phyloP scores from a whole-genome alignment of 2,888 invertebrate species.

The Alentia gelatinosa region DNA sequence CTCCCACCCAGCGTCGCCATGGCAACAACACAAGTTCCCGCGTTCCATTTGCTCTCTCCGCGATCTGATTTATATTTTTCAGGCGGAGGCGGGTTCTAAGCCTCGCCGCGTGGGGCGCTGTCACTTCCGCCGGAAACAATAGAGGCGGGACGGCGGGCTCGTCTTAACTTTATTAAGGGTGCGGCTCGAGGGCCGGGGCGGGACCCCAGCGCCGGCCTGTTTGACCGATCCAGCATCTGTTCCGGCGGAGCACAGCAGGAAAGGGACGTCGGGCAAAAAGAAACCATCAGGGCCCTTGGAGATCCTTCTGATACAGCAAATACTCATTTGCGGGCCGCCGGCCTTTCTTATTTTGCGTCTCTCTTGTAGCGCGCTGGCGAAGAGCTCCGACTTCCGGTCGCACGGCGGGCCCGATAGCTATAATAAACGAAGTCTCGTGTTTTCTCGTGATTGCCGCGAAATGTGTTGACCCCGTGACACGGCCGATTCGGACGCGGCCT shows the following conservation, averaged over 20 bases:
- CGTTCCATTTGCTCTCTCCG: too few relatives aligned
- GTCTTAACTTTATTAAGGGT: neutral
- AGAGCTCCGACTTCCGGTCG: neutral
- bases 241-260: neutral
- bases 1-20: too few relatives aligned
- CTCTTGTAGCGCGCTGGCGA: neutral
- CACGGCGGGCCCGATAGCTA: neutral
- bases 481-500: neutral
- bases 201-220: neutral
- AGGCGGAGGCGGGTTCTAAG: too few relatives aligned
- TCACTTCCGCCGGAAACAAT: neutral
- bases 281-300: neutral
- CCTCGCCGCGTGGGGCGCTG: neutral
- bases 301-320: neutral
- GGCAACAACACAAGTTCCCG: too few relatives aligned
- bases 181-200: neutral
- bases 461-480: neutral
- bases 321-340: neutral
- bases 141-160: neutral
- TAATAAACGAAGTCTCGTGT: slow-evolving; percentile 23
- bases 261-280: neutral
- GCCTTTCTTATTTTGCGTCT: neutral
- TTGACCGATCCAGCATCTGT: neutral
- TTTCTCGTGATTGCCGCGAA: slow-evolving; percentile 1
- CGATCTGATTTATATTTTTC: too few relatives aligned